These are phyloP conservation scores for Alectoris magna DNA, from an alignment of 2,797 vertebrate genomes.

Conservation along the genomic window DNA sequence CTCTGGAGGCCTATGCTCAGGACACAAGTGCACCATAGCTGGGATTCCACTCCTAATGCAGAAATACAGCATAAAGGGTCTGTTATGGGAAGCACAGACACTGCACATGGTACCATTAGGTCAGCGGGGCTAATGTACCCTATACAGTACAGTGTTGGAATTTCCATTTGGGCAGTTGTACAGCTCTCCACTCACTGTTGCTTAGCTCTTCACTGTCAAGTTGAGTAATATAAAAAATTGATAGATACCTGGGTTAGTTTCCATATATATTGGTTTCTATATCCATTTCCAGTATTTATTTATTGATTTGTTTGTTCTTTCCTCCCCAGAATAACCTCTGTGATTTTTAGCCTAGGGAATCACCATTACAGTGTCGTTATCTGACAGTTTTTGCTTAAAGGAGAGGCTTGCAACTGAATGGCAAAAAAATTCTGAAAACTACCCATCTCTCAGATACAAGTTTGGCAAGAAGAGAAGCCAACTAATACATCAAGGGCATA, in stretches of 20 bases:
- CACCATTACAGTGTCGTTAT: background rate
- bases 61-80: background rate
- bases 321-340: background rate
- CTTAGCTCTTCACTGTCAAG: background rate
- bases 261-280: background rate
- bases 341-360: background rate
- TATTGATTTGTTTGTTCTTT: background rate
- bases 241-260: background rate
- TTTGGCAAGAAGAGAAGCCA: background rate
- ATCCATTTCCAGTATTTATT: background rate
- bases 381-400: background rate
- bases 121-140: rapidly evolving
- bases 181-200: background rate
- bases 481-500: background rate
- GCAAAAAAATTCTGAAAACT: background rate
- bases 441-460: background rate
- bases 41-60: background rate
- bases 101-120: background rate
- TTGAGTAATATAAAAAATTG: background rate
- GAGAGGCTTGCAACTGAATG: background rate
- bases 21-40: background rate
- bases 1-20: background rate
- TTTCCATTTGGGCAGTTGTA: background rate
- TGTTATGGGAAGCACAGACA: rapidly evolving
- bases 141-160: rapidly evolving